These are phyloP conservation scores for Psammodynastes pulverulentus DNA, from an alignment of 2,113 vertebrate genomes.

Conservation along the genomic window DNA sequence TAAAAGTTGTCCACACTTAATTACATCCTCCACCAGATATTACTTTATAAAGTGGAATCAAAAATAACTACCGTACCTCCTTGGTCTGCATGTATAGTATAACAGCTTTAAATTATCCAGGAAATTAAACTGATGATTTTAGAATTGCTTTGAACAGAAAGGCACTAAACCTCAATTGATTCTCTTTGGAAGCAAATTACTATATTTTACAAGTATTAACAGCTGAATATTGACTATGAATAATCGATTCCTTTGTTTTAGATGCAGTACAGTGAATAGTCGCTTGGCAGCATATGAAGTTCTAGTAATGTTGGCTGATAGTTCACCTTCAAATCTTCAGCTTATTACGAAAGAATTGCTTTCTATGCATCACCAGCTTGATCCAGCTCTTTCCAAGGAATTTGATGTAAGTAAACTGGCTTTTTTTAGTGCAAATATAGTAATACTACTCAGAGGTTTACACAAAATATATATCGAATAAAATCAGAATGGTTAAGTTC, in stretches of 20 bases:
- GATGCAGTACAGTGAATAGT: slow-evolving; percentile 94
- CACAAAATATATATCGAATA: not conserved
- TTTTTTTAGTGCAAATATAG: not conserved
- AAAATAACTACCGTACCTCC: not conserved
- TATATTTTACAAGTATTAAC: slow-evolving; percentile 39
- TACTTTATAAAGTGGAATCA: not conserved
- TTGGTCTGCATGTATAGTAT: not conserved
- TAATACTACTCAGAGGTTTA: not conserved
- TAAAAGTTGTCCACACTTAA: not conserved
- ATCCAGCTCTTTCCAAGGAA: slow-evolving; percentile 95
- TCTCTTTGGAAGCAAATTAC: slow-evolving; percentile 16
- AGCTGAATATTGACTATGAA: slow-evolving; percentile 31
- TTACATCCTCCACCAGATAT: not conserved
- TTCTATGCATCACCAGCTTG: slow-evolving; percentile 96
- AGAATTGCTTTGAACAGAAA: not conserved
- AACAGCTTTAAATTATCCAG: not conserved
- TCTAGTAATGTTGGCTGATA: slow-evolving; percentile 96
- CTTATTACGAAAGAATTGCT: slow-evolving; percentile 91
- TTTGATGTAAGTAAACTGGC: slow-evolving; percentile 84
- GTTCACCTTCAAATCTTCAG: slow-evolving; percentile 89
- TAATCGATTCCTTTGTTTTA: slow-evolving; percentile 56
- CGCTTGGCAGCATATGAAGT: slow-evolving; percentile 96
- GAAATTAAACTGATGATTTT: slow-evolving; percentile 5
- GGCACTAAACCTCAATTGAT: slow-evolving; percentile 4
- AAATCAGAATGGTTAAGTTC: not conserved